Percentiles rank a stretch among this genome's conserved stretches.
Conservation (phyloP, 1,140 invertebrate species). For the Cotesia chilonis region DNA sequence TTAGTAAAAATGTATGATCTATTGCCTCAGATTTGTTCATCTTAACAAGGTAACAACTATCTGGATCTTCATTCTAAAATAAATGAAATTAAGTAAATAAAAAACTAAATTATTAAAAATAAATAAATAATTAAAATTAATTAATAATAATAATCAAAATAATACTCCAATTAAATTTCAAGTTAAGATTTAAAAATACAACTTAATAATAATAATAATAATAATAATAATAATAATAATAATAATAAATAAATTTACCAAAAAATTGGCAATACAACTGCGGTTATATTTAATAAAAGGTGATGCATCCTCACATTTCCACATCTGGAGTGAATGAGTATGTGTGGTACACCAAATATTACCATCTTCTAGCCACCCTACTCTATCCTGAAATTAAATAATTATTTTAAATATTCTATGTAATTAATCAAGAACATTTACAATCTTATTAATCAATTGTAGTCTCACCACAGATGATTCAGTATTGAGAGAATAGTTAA, state of each 20-base stretch:
- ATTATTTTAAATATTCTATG: not conserved
- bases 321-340: conserved; percentile 77
- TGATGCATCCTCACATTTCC: conserved; percentile 72
- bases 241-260: conserved; percentile 7
- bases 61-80: conserved; percentile 68
- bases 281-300: conserved; percentile 69
- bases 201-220: conserved; percentile 2
- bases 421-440: not conserved
- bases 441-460: not conserved
- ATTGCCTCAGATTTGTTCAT: conserved; percentile 52
- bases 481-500: conserved; percentile 82
- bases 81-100: conserved; percentile 33
- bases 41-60: conserved; percentile 74
- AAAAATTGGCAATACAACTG: conserved; percentile 51
- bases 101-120: conserved; percentile 24
- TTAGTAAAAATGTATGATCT: conserved; percentile 67
- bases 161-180: too few species aligned
- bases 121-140: not conserved
- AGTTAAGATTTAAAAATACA: not conserved
- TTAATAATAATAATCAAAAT: too few species aligned
- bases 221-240: conserved; percentile 7
- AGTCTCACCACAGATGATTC: conserved; percentile 78
- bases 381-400: conserved; percentile 53
- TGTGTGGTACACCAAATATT: conserved; percentile 75
- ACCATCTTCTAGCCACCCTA: conserved; percentile 63